Evolutionary conservation across 2,113 vertebrate genomes (phyloP).

Genomic region (Larimichthys crocea): DNA sequence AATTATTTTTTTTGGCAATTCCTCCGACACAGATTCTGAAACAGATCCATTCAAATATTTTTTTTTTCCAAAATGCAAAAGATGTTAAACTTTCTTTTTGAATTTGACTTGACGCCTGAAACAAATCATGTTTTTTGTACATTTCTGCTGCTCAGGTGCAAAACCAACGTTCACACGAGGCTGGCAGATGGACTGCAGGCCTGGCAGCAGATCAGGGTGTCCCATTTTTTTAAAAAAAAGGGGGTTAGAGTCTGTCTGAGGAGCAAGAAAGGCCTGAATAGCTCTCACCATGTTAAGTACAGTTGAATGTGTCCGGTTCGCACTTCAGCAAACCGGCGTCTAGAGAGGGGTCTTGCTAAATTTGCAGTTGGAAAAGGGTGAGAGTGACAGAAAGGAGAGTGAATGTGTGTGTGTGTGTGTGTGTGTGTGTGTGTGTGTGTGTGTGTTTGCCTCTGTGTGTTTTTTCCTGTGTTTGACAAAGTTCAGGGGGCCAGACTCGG

Average conservation of each 20-base stretch:
- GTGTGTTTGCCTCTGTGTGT: conserved; percentile 64
- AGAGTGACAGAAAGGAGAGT: conserved; percentile 71
- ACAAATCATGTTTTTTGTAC: background rate
- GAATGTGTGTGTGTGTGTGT: conserved; percentile 7
- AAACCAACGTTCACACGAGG: conserved; percentile 9
- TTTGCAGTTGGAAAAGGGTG: conserved; percentile 73
- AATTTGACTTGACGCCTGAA: background rate
- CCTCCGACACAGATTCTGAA: background rate
- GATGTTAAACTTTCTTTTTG: background rate
- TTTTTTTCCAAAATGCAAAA: background rate
- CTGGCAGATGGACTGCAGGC: background rate
- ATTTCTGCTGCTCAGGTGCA: conserved; percentile 32
- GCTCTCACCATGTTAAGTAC: conserved; percentile 66
- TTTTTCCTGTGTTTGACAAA: conserved; percentile 72
- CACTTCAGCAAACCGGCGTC: conserved; percentile 56
- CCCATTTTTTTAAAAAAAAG: conserved; percentile 22
- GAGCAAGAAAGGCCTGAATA: conserved; percentile 59
- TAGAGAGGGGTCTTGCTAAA: conserved; percentile 53
- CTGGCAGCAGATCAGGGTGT: conserved; percentile 33
- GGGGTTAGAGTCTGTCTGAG: conserved; percentile 45
- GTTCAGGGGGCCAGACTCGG: conserved; percentile 65
- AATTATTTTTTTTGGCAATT: background rate
- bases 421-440: conserved; percentile 1
- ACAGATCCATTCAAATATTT: background rate
- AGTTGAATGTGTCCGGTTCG: conserved; percentile 74